Conservation (phyloP, 2,797 vertebrate genomes). For the Scomberomorus guttatus region DNA sequence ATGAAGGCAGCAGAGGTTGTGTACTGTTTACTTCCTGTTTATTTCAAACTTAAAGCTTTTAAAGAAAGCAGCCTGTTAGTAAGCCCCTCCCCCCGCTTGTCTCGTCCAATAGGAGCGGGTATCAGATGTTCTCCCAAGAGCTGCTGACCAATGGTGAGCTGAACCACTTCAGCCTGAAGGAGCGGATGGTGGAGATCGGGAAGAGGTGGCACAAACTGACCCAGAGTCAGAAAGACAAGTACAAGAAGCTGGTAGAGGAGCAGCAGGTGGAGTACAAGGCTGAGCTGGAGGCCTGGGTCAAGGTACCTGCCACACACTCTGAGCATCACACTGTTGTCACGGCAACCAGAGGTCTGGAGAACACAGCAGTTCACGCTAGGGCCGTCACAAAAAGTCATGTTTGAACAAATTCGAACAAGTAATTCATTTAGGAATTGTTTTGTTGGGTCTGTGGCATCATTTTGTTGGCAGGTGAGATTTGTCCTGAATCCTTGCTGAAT, state of each 20-base stretch:
- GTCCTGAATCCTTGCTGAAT: too few species aligned
- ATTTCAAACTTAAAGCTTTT: too few species aligned
- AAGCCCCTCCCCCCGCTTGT: background rate
- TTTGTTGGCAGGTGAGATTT: too few species aligned
- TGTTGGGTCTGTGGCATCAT: too few species aligned
- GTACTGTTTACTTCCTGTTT: too few species aligned
- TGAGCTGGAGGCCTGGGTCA: slow-evolving; percentile 85
- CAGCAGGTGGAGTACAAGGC: slow-evolving; percentile 87
- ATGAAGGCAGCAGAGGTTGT: too few species aligned
- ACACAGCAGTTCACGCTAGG: too few species aligned
- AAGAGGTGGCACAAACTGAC: slow-evolving; percentile 88
- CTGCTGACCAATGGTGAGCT: slow-evolving; percentile 88
- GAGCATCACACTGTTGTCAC: background rate
- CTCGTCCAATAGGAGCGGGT: slow-evolving; percentile 82
- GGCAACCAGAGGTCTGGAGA: background rate
- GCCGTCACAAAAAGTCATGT: too few species aligned
- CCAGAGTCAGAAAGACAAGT: slow-evolving; percentile 86
- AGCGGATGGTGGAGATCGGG: slow-evolving; percentile 90
- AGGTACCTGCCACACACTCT: slow-evolving; percentile 68
- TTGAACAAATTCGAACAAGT: too few species aligned
- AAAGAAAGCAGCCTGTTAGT: background rate
- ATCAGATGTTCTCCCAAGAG: slow-evolving; percentile 91
- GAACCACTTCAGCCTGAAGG: slow-evolving; percentile 89
- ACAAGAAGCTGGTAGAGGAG: slow-evolving; percentile 89
- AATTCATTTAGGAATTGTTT: too few species aligned